Evolutionary conservation across 2,113 vertebrate species (phyloP).

Genomic region (Leucosticte australis): DNA sequence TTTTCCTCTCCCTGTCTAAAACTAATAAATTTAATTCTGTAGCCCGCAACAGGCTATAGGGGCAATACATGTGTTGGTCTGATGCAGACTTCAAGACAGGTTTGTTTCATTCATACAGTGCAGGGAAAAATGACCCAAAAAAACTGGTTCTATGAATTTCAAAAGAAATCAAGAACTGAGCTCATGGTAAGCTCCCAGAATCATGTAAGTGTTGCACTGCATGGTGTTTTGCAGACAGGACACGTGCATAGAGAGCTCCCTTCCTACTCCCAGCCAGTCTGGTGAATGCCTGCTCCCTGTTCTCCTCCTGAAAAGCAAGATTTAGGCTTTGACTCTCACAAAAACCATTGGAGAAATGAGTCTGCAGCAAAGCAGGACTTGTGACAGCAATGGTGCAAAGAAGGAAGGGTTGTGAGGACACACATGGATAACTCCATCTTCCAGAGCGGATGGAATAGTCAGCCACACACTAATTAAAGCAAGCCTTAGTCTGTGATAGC

Average conservation of each 20-base stretch:
- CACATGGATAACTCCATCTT: neutral
- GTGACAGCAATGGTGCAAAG: neutral
- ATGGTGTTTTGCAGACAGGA: neutral
- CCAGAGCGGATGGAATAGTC: neutral
- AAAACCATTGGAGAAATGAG: neutral
- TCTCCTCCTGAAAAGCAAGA: neutral
- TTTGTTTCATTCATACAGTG: neutral
- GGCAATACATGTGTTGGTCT: neutral
- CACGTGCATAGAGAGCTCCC: accelerated
- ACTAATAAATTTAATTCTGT: neutral
- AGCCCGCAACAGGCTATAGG: neutral
- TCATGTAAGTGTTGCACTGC: neutral
- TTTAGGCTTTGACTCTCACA: neutral
- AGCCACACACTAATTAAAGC: constrained; percentile 37
- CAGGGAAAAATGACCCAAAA: neutral
- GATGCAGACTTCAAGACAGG: neutral
- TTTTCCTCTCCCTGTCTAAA: neutral
- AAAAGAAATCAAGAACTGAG: neutral
- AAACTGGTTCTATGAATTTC: neutral
- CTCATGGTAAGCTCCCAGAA: neutral
- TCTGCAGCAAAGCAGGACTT: neutral
- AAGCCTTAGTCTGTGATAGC: constrained; percentile 27
- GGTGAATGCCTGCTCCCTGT: neutral
- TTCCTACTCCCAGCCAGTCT: neutral
- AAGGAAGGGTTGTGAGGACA: neutral